Percentiles rank a stretch among this genome's conserved stretches.
Conservation (phyloP, 53 echinoderm and acorn worm genomes). For the Arbacia lixula region DNA sequence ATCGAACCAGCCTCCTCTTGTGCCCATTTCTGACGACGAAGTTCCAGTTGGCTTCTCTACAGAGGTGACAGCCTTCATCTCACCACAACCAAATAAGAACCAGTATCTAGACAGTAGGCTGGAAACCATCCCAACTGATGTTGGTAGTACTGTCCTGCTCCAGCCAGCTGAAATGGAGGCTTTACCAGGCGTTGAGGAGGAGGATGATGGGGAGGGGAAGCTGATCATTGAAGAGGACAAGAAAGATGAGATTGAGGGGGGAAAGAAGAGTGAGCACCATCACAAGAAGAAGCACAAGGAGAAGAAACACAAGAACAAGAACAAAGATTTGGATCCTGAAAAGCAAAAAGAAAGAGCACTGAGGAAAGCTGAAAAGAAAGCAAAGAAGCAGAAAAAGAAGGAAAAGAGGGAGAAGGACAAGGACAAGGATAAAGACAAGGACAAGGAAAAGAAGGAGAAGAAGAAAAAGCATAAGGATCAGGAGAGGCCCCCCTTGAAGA, state of each 20-base stretch:
- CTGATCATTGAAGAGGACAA: constrained; percentile 46
- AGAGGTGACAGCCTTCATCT: constrained; percentile 5
- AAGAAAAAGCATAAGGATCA: constrained; percentile 66
- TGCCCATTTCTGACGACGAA: constrained; percentile 48
- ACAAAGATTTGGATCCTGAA: constrained; percentile 64
- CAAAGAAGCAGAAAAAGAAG: constrained; percentile 73
- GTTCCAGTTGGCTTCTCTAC: constrained; percentile 32
- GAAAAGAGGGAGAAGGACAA: constrained; percentile 54
- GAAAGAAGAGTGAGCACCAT: constrained; percentile 53
- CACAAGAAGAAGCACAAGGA: constrained; percentile 64
- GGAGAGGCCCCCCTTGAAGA: constrained; percentile 23
- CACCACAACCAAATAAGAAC: background rate
- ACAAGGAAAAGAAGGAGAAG: constrained; percentile 51
- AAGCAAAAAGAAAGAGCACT: constrained; percentile 65
- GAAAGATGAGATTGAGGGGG: constrained; percentile 37
- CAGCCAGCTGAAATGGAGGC: constrained; percentile 51
- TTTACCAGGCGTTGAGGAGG: constrained; percentile 21
- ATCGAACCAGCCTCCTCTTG: background rate
- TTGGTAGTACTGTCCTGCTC: constrained; percentile 3
- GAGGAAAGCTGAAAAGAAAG: constrained; percentile 71
- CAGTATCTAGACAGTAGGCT: background rate
- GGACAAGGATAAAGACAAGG: too few relatives aligned
- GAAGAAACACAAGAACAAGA: constrained; percentile 66
- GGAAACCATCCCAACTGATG: background rate
- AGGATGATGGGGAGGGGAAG: constrained; percentile 51